Evolutionary conservation across 2,113 vertebrate species (phyloP).

Genomic region (Lagopus leucura): DNA sequence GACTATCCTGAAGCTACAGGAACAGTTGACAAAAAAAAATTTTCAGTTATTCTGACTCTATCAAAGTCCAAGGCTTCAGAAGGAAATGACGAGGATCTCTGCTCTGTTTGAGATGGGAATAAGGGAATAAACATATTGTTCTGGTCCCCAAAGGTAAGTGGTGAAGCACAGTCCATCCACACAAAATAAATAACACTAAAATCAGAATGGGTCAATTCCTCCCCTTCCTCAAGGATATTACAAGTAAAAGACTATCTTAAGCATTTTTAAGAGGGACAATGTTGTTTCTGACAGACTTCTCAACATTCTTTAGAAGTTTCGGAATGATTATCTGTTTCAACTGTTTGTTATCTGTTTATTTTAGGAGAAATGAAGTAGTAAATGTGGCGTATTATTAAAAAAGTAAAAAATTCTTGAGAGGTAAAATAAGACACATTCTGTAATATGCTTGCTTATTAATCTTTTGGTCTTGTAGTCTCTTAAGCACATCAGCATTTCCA

Average conservation of each 20-base stretch:
- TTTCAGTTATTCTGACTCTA: background rate
- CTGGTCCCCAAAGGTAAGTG: background rate
- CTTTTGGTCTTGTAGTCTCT: background rate
- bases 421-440: background rate
- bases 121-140: background rate
- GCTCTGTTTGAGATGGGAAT: background rate
- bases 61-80: background rate
- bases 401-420: background rate
- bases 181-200: background rate
- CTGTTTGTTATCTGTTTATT: background rate
- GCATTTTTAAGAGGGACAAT: background rate
- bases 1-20: rapidly evolving
- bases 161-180: rapidly evolving
- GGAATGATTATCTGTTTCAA: background rate
- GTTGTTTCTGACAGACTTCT: background rate
- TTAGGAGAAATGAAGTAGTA: background rate
- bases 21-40: rapidly evolving
- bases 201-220: background rate
- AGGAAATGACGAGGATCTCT: background rate
- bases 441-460: conserved; percentile 16
- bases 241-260: background rate
- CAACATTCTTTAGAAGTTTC: background rate
- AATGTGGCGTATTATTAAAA: conserved; percentile 7
- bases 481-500: background rate
- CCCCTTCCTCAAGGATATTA: background rate